These are phyloP conservation scores for Lysandra coridon DNA, from an alignment of 2,888 invertebrate genomes.

Conservation along the genomic window DNA sequence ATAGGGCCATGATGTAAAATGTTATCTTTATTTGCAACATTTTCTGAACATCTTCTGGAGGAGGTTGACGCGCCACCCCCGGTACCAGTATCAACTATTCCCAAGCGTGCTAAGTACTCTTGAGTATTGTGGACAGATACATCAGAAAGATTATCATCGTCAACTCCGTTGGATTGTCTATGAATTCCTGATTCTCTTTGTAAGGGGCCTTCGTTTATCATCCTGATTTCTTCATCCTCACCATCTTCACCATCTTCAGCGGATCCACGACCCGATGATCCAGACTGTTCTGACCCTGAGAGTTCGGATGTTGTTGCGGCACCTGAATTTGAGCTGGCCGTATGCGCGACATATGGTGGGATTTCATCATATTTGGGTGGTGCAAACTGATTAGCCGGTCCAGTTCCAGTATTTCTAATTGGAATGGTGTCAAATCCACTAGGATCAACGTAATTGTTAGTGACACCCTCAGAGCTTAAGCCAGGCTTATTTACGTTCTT, in stretches of 20 bases:
- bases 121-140: slow-evolving; percentile 96
- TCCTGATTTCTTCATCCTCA: slow-evolving; percentile 97
- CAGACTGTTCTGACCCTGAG: slow-evolving; percentile 96
- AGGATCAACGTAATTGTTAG: slow-evolving; percentile 92
- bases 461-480: slow-evolving; percentile 86
- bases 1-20: slow-evolving; percentile 85
- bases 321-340: slow-evolving; percentile 88
- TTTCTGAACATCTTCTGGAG: slow-evolving; percentile 85
- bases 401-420: slow-evolving; percentile 84
- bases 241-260: slow-evolving; percentile 96
- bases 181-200: slow-evolving; percentile 87
- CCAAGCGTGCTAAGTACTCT: slow-evolving; percentile 95
- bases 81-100: slow-evolving; percentile 91
- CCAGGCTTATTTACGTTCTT: slow-evolving; percentile 90
- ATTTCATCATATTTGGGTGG: slow-evolving; percentile 96
- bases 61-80: slow-evolving; percentile 84
- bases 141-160: slow-evolving; percentile 90
- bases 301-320: slow-evolving; percentile 93
- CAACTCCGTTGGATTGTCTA: slow-evolving; percentile 78
- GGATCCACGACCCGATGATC: slow-evolving; percentile 97
- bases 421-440: slow-evolving; percentile 95
- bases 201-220: slow-evolving; percentile 96
- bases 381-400: slow-evolving; percentile 85
- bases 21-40: slow-evolving; percentile 83
- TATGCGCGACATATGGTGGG: slow-evolving; percentile 90